Percentiles rank a stretch among this genome's conserved stretches.
Conservation (phyloP, 2,888 invertebrate species). For the Lapara coniferarum region DNA sequence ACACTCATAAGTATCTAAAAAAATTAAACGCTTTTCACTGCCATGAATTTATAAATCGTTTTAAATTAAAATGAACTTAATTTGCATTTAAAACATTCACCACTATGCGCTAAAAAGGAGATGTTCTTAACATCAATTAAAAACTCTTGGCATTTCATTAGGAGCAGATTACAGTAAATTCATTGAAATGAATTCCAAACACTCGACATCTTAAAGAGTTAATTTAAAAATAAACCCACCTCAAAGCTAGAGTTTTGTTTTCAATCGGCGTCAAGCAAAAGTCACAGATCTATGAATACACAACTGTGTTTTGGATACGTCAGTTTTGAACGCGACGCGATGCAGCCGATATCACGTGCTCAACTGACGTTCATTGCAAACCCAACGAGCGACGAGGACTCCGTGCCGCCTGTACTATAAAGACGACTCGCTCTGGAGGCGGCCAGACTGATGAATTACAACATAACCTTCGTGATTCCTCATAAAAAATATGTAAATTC, state of each 20-base stretch:
- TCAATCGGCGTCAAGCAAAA: conserved; percentile 40
- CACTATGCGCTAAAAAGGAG: background rate
- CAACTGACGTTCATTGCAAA: conserved; percentile 45
- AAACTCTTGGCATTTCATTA: conserved; percentile 12
- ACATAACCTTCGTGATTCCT: conserved; percentile 8
- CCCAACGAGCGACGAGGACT: conserved; percentile 33
- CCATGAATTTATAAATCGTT: background rate
- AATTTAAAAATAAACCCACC: conserved; percentile 33
- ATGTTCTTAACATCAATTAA: conserved; percentile 11
- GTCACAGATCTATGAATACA: conserved; percentile 46
- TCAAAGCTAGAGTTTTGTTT: conserved; percentile 33
- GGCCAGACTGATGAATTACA: background rate
- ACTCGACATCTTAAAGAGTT: conserved; percentile 4
- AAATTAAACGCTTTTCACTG: background rate
- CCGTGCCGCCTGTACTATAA: conserved; percentile 17
- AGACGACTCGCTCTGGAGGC: background rate
- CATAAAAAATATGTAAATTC: conserved; percentile 19
- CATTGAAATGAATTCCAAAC: background rate
- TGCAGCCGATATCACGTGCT: conserved; percentile 30
- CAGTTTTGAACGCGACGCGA: conserved; percentile 22
- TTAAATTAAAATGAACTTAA: conserved; percentile 8
- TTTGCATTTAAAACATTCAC: conserved; percentile 8
- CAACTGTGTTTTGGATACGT: conserved; percentile 42
- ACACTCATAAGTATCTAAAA: background rate
- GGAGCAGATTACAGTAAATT: conserved; percentile 10